phyloP scores from a whole-genome alignment of 2,797 vertebrate genomes.

The Pipistrellus nathusii region DNA sequence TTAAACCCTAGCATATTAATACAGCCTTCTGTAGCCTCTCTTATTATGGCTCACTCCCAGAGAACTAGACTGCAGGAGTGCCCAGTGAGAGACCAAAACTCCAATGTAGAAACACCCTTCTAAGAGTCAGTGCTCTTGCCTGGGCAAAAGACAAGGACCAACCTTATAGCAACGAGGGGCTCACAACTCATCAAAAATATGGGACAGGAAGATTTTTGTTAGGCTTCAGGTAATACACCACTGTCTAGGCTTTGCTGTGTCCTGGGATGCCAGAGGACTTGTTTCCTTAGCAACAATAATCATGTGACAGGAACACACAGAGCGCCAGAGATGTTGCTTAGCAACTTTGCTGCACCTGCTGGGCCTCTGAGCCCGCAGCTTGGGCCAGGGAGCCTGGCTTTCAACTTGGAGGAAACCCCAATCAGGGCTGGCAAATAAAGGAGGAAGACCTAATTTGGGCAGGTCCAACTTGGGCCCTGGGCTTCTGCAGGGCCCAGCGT shows the following conservation, averaged over 20 bases:
- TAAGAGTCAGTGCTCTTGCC: not conserved
- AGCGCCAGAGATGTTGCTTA: constrained; percentile 79
- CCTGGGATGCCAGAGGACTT: constrained; percentile 81
- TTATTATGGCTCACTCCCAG: not conserved
- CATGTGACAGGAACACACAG: constrained; percentile 81
- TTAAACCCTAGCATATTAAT: not conserved
- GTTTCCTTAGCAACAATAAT: constrained; percentile 82
- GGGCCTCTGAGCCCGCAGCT: constrained; percentile 72
- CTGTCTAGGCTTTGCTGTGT: constrained; percentile 71
- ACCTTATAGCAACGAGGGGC: not conserved
- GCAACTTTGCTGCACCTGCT: constrained; percentile 83
- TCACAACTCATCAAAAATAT: constrained; percentile 46
- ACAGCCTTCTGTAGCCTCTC: not conserved
- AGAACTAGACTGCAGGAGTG: constrained; percentile 9
- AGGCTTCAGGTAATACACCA: constrained; percentile 73
- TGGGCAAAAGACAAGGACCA: not conserved
- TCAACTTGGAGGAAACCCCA: constrained; percentile 80
- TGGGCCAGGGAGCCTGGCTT: constrained; percentile 74
- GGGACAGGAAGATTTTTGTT: constrained; percentile 62
- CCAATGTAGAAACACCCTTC: not conserved
- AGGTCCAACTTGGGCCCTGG: constrained; percentile 26
- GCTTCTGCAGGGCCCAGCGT: not conserved
- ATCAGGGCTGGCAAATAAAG: constrained; percentile 62
- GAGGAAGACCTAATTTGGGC: constrained; percentile 50
- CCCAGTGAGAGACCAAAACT: not conserved